These are phyloP conservation scores for Corythoichthys haematopterus DNA, from an alignment of 2,113 vertebrate genomes.

Conservation along the genomic window DNA sequence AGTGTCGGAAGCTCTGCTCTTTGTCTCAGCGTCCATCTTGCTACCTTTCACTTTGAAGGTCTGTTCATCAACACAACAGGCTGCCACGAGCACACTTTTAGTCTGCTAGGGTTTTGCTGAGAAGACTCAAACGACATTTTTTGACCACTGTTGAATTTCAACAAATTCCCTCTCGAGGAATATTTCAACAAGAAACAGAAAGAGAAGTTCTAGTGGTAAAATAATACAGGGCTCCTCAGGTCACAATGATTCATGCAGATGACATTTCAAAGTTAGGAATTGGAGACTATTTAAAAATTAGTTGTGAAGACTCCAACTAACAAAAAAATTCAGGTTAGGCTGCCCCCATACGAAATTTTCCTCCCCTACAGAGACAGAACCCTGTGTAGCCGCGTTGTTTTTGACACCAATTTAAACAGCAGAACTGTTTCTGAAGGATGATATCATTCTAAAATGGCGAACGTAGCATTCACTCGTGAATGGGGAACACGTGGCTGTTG, in stretches of 20 bases:
- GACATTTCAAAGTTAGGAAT: background rate
- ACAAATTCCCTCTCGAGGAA: background rate
- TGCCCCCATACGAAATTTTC: background rate
- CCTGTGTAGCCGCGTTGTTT: background rate
- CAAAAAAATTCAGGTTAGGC: background rate
- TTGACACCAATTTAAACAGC: background rate
- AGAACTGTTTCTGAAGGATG: background rate
- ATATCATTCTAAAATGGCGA: background rate
- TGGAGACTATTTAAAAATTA: background rate
- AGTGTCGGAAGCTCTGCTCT: conserved; percentile 53
- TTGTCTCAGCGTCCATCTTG: conserved; percentile 50
- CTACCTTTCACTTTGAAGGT: conserved; percentile 43
- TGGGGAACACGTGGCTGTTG: background rate
- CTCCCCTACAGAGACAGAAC: background rate
- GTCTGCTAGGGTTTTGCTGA: conserved; percentile 6
- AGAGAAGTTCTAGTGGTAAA: background rate
- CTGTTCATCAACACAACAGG: conserved; percentile 38
- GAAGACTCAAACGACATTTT: background rate
- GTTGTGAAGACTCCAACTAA: background rate
- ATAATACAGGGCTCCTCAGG: background rate
- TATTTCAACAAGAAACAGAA: background rate
- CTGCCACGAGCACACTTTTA: conserved; percentile 13
- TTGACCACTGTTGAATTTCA: background rate
- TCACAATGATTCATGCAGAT: too few species aligned
- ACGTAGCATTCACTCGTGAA: background rate